Conservation (phyloP, 2,888 invertebrate genomes). For the Cremastinae sp. region DNA sequence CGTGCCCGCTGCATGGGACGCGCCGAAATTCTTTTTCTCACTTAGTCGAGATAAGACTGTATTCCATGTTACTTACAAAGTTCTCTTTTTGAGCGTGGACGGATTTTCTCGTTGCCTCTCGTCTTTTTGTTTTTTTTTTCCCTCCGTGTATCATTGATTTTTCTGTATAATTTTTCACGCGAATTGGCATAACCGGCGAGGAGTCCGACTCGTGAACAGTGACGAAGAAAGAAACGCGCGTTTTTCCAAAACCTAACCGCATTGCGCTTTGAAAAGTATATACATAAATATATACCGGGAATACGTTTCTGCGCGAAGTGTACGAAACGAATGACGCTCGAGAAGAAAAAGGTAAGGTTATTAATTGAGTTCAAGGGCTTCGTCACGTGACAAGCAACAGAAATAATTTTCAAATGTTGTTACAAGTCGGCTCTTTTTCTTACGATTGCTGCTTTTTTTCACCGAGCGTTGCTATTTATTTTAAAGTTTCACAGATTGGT, state of each 20-base stretch:
- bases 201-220: slow-evolving; percentile 23
- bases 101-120: slow-evolving; percentile 30
- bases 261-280: slow-evolving; percentile 15
- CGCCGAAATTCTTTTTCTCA: slow-evolving; percentile 43
- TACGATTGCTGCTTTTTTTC: too few species aligned
- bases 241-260: slow-evolving; percentile 9
- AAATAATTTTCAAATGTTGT: slow-evolving; percentile 25
- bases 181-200: slow-evolving; percentile 52
- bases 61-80: slow-evolving; percentile 48
- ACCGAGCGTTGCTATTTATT: too few species aligned
- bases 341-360: slow-evolving; percentile 54
- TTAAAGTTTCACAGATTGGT: too few species aligned
- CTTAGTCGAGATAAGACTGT: slow-evolving; percentile 57
- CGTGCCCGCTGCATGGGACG: slow-evolving; percentile 46
- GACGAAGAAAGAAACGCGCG: slow-evolving; percentile 22
- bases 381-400: slow-evolving; percentile 46
- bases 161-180: slow-evolving; percentile 10
- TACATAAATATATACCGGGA: neutral
- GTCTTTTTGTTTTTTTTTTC: slow-evolving; percentile 15
- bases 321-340: slow-evolving; percentile 46
- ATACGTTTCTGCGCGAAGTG: slow-evolving; percentile 28
- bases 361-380: slow-evolving; percentile 37
- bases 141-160: too few species aligned
- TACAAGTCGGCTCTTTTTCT: neutral
- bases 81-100: slow-evolving; percentile 35